Percentiles rank a stretch among this genome's conserved stretches.
phyloP scores from a whole-genome alignment of 2,888 invertebrate genomes.

The Agriotes lineatus region DNA sequence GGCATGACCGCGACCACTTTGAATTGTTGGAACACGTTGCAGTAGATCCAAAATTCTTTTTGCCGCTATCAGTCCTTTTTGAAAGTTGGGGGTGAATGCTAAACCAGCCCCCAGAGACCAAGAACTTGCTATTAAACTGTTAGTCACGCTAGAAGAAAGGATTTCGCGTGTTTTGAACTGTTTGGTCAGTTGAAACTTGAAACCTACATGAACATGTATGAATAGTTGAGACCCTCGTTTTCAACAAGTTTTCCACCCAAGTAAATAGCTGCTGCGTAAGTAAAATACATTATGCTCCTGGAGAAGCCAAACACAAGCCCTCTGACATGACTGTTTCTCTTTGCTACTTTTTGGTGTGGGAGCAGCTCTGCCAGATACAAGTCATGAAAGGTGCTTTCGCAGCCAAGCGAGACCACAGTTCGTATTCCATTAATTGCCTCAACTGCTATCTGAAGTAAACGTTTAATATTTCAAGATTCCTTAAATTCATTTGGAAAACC shows the following conservation, averaged over 20 bases:
- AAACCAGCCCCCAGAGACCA: constrained; percentile 76
- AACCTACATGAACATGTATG: constrained; percentile 77
- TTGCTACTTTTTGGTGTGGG: constrained; percentile 73
- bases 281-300: constrained; percentile 78
- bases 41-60: constrained; percentile 76
- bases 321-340: constrained; percentile 74
- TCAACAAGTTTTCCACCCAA: constrained; percentile 80
- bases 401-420: constrained; percentile 80
- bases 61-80: constrained; percentile 82
- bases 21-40: constrained; percentile 72
- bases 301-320: constrained; percentile 79
- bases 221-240: constrained; percentile 70
- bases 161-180: too few species aligned
- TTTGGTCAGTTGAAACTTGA: too few species aligned
- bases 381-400: constrained; percentile 76
- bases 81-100: constrained; percentile 85
- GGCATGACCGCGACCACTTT: constrained; percentile 56
- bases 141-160: constrained; percentile 72
- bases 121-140: constrained; percentile 78
- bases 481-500: too few species aligned
- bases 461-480: too few species aligned
- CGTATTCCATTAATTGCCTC: constrained; percentile 84
- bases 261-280: constrained; percentile 78
- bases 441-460: constrained; percentile 73
- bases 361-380: constrained; percentile 73